Base-by-base conservation (phyloP, 1,140 invertebrate species). In the Pomacea maculata region DNA sequence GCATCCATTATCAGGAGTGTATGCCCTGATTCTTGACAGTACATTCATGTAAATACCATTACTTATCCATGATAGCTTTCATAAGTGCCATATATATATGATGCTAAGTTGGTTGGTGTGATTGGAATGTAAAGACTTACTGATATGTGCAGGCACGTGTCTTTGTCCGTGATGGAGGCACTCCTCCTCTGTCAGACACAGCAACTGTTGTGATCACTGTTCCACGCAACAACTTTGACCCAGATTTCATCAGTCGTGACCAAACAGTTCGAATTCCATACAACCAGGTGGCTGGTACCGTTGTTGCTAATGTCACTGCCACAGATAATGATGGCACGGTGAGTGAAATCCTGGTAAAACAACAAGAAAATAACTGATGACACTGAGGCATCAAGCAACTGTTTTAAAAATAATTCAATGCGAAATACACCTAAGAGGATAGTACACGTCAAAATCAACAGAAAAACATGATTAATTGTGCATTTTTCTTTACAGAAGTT, bases 201-300 rank as follows among this genome's bases (percentile, higher is more conserved):
- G 82, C 86, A 17, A 82, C 75, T 25, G 87, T 88, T 5, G 73
- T 17, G 10, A 88, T 90, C n/a, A 86, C 77, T 11, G 86, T 90
- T 76, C 81, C 85, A 64, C 80, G 87, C 10, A 92, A 93, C 78
- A 87, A 91, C 72, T 84, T 87, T 57, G 74, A 88, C 0, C 97
- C 97, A 9, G 93, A 95, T 17, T 98, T 98, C 87, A 19, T 45
- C 3, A 80, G 82, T 57, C 15, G 21, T 12, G 17, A 74, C 9
- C 68, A 85, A 15, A 7, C 34, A 9, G n/a, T 55, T 14, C 17
- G 54, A 25, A 86, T 89, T 57, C 79, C 82, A 45, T 84, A 85
- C 71, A 86, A 76, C 15, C 80, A 79, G 25, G n/a, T 75, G 12
- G 78, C 79, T 17, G 86, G 87, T 17, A 78, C 76, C 25, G 72